Evolutionary conservation across 30 jellyfish, hydroid and myxozoan genomes (phyloP).

Genomic region (Clytia hemisphaerica): DNA sequence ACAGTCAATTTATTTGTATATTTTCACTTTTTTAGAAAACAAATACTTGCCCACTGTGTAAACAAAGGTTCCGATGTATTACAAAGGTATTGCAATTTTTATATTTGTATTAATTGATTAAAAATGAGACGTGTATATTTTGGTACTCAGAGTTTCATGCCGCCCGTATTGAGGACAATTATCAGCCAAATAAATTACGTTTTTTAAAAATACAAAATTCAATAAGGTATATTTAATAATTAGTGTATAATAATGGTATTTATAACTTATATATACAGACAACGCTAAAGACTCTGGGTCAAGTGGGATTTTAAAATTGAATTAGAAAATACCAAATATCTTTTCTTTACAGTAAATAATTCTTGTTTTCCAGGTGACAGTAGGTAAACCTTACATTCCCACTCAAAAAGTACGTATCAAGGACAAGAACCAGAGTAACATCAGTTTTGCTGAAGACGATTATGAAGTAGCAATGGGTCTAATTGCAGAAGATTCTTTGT

Average conservation of each 20-base stretch:
- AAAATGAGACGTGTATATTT: too few species aligned
- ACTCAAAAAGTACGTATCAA: constrained; percentile 20
- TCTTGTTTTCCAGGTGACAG: constrained; percentile 1
- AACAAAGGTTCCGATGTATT: constrained; percentile 45
- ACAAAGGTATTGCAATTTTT: constrained; percentile 28
- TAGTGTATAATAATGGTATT: too few species aligned
- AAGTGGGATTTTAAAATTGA: too few species aligned
- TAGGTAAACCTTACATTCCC: constrained; percentile 12
- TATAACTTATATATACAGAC: too few species aligned
- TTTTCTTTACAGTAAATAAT: background rate
- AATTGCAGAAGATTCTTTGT: too few species aligned
- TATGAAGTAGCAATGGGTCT: constrained; percentile 25
- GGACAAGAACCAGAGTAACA: constrained; percentile 23
- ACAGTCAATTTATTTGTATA: too few species aligned
- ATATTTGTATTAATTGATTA: too few species aligned
- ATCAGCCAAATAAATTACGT: background rate
- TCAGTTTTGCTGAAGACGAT: constrained; percentile 29
- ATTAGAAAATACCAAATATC: background rate
- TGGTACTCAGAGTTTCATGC: too few species aligned
- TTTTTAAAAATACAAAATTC: too few species aligned
- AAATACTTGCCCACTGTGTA: constrained; percentile 59
- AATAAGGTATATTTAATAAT: too few species aligned
- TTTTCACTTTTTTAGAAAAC: constrained; percentile 30
- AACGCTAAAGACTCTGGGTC: too few species aligned
- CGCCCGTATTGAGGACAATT: too few species aligned